phyloP scores from a whole-genome alignment of 2,113 vertebrate genomes.

The Calyptommatus sinebrachiatus region DNA sequence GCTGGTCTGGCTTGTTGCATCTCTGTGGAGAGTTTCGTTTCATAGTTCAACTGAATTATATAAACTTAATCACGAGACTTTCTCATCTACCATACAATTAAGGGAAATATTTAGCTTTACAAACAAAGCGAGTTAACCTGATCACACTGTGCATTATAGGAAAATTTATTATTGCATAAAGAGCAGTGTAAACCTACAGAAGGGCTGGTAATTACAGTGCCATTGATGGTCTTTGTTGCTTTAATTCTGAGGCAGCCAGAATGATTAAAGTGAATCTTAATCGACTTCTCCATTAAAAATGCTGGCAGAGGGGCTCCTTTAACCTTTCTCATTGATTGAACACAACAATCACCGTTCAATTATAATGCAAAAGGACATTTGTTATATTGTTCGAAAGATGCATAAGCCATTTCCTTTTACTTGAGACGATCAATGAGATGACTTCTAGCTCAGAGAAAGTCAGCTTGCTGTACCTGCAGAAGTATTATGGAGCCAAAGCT shows the following conservation, averaged over 20 bases:
- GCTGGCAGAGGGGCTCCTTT: conserved; percentile 96
- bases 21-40: conserved; percentile 30
- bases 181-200: conserved; percentile 96
- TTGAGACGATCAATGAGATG: conserved; percentile 96
- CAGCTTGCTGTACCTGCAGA: conserved; percentile 69
- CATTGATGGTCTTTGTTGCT: conserved; percentile 95
- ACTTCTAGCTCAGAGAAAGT: conserved; percentile 78
- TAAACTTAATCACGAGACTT: conserved; percentile 68
- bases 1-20: conserved; percentile 67
- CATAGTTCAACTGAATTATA: conserved; percentile 59
- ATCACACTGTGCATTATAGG: conserved; percentile 78
- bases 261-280: conserved; percentile 99
- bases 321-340: conserved; percentile 99
- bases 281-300: conserved; percentile 99
- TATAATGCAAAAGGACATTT: conserved; percentile 99
- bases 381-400: conserved; percentile 98
- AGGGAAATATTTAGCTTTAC: conserved; percentile 79
- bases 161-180: conserved; percentile 94
- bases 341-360: conserved; percentile 99
- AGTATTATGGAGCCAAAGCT: conserved; percentile 63
- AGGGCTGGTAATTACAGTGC: conserved; percentile 95
- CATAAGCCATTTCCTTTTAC: conserved; percentile 96
- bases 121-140: conserved; percentile 79
- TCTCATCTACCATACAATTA: conserved; percentile 70
- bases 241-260: conserved; percentile 93